These are phyloP conservation scores for Dromococcyx pavoninus DNA, from an alignment of 2,797 vertebrate species.

Conservation along the genomic window DNA sequence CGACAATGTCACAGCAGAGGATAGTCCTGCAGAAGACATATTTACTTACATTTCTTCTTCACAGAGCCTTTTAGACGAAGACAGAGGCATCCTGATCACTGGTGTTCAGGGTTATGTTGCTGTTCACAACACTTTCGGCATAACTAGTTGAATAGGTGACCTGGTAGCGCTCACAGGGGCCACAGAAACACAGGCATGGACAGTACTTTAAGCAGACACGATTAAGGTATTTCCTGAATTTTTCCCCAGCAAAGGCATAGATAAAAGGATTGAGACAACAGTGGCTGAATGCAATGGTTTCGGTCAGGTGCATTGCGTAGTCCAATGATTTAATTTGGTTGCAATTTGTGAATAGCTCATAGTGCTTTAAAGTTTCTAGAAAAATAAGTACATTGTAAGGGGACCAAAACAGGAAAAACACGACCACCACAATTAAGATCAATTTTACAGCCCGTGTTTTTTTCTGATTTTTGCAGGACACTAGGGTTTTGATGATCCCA, in stretches of 20 bases:
- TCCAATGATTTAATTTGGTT: constrained; percentile 64
- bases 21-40: background rate
- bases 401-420: constrained; percentile 89
- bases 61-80: constrained; percentile 19
- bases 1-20: background rate
- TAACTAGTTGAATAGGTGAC: constrained; percentile 16
- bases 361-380: constrained; percentile 76
- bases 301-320: constrained; percentile 77
- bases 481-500: constrained; percentile 82
- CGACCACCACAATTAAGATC: constrained; percentile 80
- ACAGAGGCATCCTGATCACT: constrained; percentile 62
- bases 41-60: background rate
- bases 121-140: constrained; percentile 44
- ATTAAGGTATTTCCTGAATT: constrained; percentile 84
- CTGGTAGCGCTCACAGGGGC: background rate
- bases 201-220: constrained; percentile 64
- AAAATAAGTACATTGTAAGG: constrained; percentile 85
- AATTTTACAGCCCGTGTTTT: constrained; percentile 80
- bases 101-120: constrained; percentile 66
- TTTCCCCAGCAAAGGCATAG: constrained; percentile 90
- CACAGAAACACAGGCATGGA: constrained; percentile 60
- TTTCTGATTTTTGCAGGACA: constrained; percentile 76
- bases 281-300: constrained; percentile 86
- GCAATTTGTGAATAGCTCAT: constrained; percentile 61
- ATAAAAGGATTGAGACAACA: constrained; percentile 93